Evolutionary conservation across 2,797 vertebrate species (phyloP).

Genomic region (Pipistrellus nathusii): DNA sequence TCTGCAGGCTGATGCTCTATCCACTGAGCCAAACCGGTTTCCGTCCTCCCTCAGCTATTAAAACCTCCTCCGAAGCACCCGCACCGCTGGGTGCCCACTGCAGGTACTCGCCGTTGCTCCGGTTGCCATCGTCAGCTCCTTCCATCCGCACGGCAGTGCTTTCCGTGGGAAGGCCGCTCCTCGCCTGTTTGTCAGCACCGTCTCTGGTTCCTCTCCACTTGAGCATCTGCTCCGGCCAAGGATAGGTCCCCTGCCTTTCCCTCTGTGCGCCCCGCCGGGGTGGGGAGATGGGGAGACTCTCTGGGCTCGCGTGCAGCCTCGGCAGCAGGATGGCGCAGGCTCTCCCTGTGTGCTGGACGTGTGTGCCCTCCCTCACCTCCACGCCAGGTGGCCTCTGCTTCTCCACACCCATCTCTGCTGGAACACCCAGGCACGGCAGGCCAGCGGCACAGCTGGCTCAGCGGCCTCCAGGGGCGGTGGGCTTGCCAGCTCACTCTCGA

Average conservation of each 20-base stretch:
- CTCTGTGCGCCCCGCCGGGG: not conserved
- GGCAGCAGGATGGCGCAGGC: not conserved
- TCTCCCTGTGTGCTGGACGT: not conserved
- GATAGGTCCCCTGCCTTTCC: not conserved
- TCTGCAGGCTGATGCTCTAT: too few relatives aligned
- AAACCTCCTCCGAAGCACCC: not conserved
- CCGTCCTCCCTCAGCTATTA: not conserved
- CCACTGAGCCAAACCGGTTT: too few relatives aligned
- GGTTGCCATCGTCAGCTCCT: conserved; percentile 2
- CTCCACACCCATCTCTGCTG: not conserved
- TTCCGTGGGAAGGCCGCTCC: not conserved
- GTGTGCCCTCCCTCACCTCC: not conserved
- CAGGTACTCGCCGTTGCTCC: not conserved
- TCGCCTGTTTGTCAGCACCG: not conserved
- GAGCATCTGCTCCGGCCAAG: not conserved
- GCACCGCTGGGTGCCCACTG: conserved; percentile 12
- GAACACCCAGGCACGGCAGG: not conserved
- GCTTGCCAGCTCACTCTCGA: not conserved
- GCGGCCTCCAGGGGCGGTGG: not conserved
- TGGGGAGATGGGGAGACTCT: not conserved
- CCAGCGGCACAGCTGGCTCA: rapidly evolving
- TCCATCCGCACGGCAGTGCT: not conserved
- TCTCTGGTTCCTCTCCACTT: not conserved
- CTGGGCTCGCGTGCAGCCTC: not conserved
- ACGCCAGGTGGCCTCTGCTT: not conserved